Evolutionary conservation across 2,797 vertebrate species (phyloP), one percentile per base, ranked within the genome.

Genomic region (Galaxias olidus): DNA sequence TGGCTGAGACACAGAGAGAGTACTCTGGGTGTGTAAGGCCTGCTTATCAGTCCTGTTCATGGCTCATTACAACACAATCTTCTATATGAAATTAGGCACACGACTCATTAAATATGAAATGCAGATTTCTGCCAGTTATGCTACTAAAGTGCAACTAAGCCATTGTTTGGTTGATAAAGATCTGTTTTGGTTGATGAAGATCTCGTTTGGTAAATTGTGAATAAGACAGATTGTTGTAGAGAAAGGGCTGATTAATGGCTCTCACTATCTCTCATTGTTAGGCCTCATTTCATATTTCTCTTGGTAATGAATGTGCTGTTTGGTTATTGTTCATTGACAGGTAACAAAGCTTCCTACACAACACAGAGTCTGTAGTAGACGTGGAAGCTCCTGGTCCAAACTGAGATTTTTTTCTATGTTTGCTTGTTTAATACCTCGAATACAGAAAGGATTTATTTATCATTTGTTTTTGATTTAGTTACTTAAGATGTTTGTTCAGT

Each of bases 221-320:
- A 92, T 89, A 90, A 89, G 92, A 92, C 93, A 90, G 13, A 45
- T 4, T 40, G 18, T 12, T 40, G 1, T 91, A 92, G 90, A 88
- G 81, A 86, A 75, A 84, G 83, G 85, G 88, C 88, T 94, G 92
- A 94, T 94, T 92, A 93, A 93, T 93, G 88, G 88, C 89, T 77
- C 50, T 50, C 48, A 71, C 85, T 83, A 89, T 86, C 88, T 86
- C 44, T 59, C 88, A 89, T 93, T 93, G 91, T 92, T 93, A 91
- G 92, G 91, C 89, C 91, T 89, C 90, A 91, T 91, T 90, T 91
- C 92, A 90, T 91, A 92, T 93, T 94, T 94, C 92, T 93, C 90
- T 91, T 90, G 89, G 91, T 92, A 89, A 93, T 50, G 9, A 41
- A 54, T 54, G 52, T 18, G 11, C 52, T 54, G 20, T 40, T 13